These are phyloP conservation scores for Brotogeris chrysoptera DNA, from an alignment of 2,797 vertebrate genomes.

Conservation along the genomic window DNA sequence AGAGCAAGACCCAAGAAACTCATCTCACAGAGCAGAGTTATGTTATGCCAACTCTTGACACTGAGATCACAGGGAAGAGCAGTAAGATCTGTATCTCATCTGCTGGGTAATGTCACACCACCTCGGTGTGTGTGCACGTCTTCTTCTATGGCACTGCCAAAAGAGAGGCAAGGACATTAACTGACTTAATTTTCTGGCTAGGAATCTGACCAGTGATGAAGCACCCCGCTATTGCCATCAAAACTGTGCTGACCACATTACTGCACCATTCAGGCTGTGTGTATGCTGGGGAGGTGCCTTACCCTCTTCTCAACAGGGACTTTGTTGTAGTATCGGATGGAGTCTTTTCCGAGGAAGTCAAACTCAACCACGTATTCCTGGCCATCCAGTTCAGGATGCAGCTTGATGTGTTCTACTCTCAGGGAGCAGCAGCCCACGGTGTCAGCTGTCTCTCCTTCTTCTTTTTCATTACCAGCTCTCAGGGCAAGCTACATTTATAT, in stretches of 20 bases:
- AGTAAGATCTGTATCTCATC: not conserved
- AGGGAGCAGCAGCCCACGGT: conserved; percentile 96
- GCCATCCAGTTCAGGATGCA: conserved; percentile 89
- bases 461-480: conserved; percentile 96
- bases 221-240: not conserved
- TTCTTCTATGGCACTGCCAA: not conserved
- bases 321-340: conserved; percentile 98
- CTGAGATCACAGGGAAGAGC: not conserved
- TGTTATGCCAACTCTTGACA: not conserved
- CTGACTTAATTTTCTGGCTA: not conserved
- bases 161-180: not conserved
- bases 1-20: not conserved
- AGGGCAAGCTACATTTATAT: conserved; percentile 83
- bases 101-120: not conserved
- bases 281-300: conserved; percentile 35
- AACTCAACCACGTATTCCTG: conserved; percentile 97
- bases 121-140: not conserved
- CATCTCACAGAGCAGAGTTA: not conserved
- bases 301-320: conserved; percentile 97
- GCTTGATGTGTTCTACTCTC: conserved; percentile 93
- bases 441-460: conserved; percentile 95
- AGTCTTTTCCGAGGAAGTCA: conserved; percentile 96
- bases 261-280: not conserved
- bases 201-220: not conserved
- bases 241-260: not conserved